A percentile compares a stretch with the other conserved stretches of the same genome.
Conservation (phyloP, 2,113 vertebrate genomes). For the Thunnus thynnus region DNA sequence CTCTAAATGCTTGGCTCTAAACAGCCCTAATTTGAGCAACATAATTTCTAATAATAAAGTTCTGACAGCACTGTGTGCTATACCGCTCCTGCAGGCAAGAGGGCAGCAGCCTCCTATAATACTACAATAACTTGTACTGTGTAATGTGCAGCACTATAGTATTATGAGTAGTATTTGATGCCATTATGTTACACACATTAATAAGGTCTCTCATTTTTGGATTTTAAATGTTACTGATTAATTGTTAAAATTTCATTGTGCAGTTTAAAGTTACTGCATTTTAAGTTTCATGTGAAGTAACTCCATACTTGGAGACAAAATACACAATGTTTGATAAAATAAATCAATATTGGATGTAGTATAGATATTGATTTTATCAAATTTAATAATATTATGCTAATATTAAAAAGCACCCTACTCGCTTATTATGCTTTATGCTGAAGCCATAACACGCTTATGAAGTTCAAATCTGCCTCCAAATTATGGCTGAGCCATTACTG, state of each 20-base stretch:
- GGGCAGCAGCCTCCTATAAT: conserved; percentile 62
- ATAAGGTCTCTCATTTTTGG: neutral
- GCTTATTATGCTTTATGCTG: neutral
- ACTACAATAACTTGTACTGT: neutral
- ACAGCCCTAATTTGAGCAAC: too few relatives aligned
- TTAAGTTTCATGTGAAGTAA: neutral
- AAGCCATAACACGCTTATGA: neutral
- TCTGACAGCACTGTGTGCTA: conserved; percentile 19
- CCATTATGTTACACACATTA: neutral
- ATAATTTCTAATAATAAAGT: too few relatives aligned
- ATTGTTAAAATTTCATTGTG: neutral
- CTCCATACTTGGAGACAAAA: too few relatives aligned
- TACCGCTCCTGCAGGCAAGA: conserved; percentile 61
- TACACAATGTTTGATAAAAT: too few relatives aligned
- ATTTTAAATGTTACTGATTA: too few relatives aligned
- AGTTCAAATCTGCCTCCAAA: too few relatives aligned
- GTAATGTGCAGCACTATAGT: neutral
- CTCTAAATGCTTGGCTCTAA: too few relatives aligned
- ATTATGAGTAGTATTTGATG: neutral
- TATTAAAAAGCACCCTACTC: neutral
- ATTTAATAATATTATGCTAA: neutral
- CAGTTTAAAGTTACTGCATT: neutral
- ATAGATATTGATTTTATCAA: too few relatives aligned
- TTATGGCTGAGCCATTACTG: too few relatives aligned
- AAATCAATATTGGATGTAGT: too few relatives aligned